Percentiles rank a stretch among this genome's conserved stretches.
phyloP scores from a whole-genome alignment of 23 tunicate genomes.

The Trididemnum nubilum region DNA sequence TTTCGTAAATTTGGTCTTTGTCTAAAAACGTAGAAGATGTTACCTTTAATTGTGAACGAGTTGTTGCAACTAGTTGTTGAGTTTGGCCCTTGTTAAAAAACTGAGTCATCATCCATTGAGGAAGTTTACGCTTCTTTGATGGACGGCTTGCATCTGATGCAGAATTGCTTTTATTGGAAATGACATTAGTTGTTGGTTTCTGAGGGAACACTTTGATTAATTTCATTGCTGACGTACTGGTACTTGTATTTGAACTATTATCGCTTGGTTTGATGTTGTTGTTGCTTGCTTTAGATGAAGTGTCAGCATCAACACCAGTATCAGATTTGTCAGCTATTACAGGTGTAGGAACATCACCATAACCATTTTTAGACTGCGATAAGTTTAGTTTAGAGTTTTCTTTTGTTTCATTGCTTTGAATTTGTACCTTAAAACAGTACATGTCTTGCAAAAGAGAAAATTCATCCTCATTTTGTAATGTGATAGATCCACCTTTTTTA shows the following conservation, averaged over 20 bases:
- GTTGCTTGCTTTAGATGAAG: neutral
- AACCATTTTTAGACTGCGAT: too few relatives aligned
- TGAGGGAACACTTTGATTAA: slow-evolving; percentile 8
- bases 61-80: too few relatives aligned
- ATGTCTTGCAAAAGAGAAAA: slow-evolving; percentile 56
- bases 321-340: neutral
- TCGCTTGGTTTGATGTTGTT: neutral
- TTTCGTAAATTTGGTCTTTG: neutral
- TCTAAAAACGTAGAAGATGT: neutral
- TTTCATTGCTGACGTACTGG: neutral
- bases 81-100: too few relatives aligned
- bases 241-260: neutral
- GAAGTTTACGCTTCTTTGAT: slow-evolving; percentile 61
- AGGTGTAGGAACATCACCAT: too few relatives aligned
- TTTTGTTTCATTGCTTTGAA: neutral
- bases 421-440: slow-evolving; percentile 13
- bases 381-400: neutral
- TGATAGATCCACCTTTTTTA: slow-evolving; percentile 39
- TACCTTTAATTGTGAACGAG: too few relatives aligned
- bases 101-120: slow-evolving; percentile 66
- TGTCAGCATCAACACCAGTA: neutral
- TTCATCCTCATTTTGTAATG: slow-evolving; percentile 35
- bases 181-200: neutral
- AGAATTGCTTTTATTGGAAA: neutral
- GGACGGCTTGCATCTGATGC: neutral